phyloP scores from a whole-genome alignment of 92 coral and sea anemone species.

The Parazoanthus swiftii region DNA sequence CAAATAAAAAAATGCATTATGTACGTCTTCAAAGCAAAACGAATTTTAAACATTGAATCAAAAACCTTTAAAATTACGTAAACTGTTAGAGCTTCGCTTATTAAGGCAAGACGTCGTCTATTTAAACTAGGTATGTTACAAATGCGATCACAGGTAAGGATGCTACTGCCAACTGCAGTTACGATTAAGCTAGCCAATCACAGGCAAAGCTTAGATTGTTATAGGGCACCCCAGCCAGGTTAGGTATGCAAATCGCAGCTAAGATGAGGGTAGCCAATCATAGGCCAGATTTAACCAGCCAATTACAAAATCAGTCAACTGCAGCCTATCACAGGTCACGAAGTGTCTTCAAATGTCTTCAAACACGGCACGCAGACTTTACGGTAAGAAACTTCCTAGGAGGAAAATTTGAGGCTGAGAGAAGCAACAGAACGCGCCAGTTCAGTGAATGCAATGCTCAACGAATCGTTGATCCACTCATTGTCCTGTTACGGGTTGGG shows the following conservation, averaged over 20 bases:
- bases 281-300: background rate
- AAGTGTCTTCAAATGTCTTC: background rate
- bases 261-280: background rate
- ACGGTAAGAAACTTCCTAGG: too few species aligned
- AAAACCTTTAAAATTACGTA: background rate
- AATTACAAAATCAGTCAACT: background rate
- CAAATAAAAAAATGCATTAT: background rate
- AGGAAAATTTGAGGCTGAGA: background rate
- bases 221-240: background rate
- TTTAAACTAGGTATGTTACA: background rate
- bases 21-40: background rate
- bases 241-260: background rate
- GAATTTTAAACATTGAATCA: background rate
- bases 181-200: background rate
- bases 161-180: background rate
- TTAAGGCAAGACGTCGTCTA: background rate
- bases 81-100: background rate
- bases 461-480: background rate
- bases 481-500: slow-evolving; percentile 37
- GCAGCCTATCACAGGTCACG: background rate
- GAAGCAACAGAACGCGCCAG: background rate
- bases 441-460: background rate
- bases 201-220: too few species aligned
- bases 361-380: too few species aligned
- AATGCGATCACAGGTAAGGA: background rate